Percentiles rank a stretch among this genome's conserved stretches.
Conservation (phyloP, 2,113 vertebrate genomes). For the Hippolais icterina region DNA sequence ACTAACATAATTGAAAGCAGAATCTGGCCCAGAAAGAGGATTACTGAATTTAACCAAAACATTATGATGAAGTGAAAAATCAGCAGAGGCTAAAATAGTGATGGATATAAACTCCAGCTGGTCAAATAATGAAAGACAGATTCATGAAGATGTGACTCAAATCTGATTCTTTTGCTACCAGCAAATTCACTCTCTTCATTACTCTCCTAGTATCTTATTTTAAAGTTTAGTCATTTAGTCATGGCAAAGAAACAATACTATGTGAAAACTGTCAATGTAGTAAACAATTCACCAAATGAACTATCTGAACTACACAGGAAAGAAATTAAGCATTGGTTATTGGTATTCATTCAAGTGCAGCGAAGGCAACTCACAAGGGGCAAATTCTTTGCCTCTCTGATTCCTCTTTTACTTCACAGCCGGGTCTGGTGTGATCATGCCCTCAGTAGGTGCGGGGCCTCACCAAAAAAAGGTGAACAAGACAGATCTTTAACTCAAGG, state of each 20-base stretch:
- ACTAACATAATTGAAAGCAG: constrained; percentile 58
- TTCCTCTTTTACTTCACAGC: background rate
- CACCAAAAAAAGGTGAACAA: background rate
- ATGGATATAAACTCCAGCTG: constrained; percentile 67
- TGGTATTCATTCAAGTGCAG: background rate
- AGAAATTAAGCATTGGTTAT: background rate
- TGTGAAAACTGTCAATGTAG: background rate
- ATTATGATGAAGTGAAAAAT: constrained; percentile 65
- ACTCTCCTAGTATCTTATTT: background rate
- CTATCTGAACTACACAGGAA: background rate
- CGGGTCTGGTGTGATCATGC: background rate
- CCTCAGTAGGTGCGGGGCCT: background rate
- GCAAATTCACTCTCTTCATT: background rate
- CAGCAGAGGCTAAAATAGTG: constrained; percentile 61
- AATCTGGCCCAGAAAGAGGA: constrained; percentile 56
- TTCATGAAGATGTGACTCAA: constrained; percentile 48
- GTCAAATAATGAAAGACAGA: constrained; percentile 66
- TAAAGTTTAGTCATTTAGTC: constrained; percentile 20
- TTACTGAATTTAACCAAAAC: constrained; percentile 68
- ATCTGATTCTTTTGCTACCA: constrained; percentile 36
- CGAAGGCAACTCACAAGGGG: background rate
- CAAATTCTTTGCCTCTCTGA: background rate
- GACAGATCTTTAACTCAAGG: background rate
- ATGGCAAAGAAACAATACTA: background rate
- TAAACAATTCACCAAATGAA: constrained; percentile 17